These are phyloP conservation scores for Leptodactylus fuscus DNA, from an alignment of 2,113 vertebrate genomes.

Conservation along the genomic window DNA sequence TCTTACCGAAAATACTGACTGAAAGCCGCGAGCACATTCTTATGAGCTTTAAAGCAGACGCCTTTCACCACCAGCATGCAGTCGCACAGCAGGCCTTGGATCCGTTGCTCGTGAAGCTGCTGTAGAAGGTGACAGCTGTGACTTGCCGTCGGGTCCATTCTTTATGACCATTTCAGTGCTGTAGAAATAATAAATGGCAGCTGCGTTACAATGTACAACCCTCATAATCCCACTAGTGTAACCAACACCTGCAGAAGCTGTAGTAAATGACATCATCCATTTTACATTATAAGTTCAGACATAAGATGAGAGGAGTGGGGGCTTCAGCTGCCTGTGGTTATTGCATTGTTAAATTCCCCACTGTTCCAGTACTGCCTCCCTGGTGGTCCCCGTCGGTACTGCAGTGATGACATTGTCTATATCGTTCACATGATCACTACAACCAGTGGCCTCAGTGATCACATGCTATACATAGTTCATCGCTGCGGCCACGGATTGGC, in stretches of 20 bases:
- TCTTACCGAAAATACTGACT: constrained; percentile 94
- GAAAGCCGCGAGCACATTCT: constrained; percentile 96
- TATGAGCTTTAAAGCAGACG: constrained; percentile 97
- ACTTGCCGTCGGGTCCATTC: constrained; percentile 86
- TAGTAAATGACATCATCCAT: neutral
- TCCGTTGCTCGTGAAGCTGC: constrained; percentile 96
- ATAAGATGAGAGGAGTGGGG: too few species aligned
- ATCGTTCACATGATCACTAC: too few species aligned
- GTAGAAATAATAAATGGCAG: constrained; percentile 57
- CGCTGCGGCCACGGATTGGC: too few species aligned
- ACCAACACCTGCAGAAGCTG: neutral
- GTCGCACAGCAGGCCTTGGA: constrained; percentile 96
- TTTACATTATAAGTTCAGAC: neutral
- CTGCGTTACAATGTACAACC: neutral
- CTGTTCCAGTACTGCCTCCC: too few species aligned
- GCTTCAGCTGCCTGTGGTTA: too few species aligned
- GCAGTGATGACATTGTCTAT: too few species aligned
- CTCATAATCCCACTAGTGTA: neutral
- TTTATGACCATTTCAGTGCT: constrained; percentile 66
- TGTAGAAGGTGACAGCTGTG: constrained; percentile 96
- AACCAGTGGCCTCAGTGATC: too few species aligned
- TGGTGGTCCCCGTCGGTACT: too few species aligned
- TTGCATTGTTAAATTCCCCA: too few species aligned
- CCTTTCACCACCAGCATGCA: constrained; percentile 96
- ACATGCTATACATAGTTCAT: too few species aligned